A percentile compares a stretch with the other conserved stretches of the same genome.
Evolutionary conservation across 2,113 vertebrate species (phyloP).

Genomic region (Sorex araneus): DNA sequence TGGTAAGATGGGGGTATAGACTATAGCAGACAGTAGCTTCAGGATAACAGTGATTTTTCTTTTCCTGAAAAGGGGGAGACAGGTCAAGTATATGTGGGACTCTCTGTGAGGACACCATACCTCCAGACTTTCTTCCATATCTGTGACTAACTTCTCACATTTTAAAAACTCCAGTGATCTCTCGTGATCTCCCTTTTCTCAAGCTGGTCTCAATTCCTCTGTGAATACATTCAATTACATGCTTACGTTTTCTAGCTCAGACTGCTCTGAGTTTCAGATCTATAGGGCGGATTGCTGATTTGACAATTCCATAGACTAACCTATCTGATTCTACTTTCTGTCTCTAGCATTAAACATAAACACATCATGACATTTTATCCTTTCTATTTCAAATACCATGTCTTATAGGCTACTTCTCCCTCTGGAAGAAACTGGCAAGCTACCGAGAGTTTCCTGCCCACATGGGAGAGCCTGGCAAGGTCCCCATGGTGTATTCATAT

Average conservation of each 20-base stretch:
- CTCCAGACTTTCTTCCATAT: not conserved
- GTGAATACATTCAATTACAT: conserved; percentile 10
- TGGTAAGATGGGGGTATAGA: too few species aligned
- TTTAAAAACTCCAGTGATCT: not conserved
- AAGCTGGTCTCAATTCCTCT: not conserved
- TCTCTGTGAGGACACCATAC: not conserved
- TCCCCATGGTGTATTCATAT: too few species aligned
- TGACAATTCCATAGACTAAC: conserved; percentile 12
- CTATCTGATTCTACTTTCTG: conserved; percentile 6
- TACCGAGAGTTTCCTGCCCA: too few species aligned
- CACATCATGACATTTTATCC: conserved; percentile 5
- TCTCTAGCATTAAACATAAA: not conserved
- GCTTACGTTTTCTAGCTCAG: not conserved
- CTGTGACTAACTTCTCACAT: not conserved
- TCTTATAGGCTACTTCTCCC: not conserved
- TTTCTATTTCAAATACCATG: not conserved
- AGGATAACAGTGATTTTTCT: too few species aligned
- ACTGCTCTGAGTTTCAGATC: conserved; percentile 17
- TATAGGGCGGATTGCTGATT: not conserved
- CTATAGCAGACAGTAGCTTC: too few species aligned
- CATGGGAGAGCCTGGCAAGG: too few species aligned
- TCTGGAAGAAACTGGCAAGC: too few species aligned
- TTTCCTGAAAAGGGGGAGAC: too few species aligned
- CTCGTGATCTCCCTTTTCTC: not conserved
- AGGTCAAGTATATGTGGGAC: too few species aligned